Percentiles rank a stretch among this genome's conserved stretches.
Evolutionary conservation across 2,113 vertebrate genomes (phyloP).

Genomic region (Python bivittatus): DNA sequence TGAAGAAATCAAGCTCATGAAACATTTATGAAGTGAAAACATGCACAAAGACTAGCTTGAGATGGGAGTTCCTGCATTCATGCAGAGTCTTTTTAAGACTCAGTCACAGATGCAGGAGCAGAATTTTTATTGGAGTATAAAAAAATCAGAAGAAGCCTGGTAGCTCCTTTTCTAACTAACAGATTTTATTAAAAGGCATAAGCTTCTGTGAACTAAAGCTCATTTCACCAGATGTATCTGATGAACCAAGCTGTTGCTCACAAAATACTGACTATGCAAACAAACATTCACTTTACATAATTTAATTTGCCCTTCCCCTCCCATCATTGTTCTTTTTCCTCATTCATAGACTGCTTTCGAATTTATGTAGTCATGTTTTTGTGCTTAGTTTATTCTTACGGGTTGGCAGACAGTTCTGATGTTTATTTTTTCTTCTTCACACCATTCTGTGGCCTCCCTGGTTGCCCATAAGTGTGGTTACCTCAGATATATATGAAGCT

Average conservation of each 20-base stretch:
- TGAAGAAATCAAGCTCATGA: not conserved
- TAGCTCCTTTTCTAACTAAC: not conserved
- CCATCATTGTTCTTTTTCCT: not conserved
- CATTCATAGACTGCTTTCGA: not conserved
- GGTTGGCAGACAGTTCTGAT: not conserved
- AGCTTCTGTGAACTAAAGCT: not conserved
- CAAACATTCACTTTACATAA: not conserved
- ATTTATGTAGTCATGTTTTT: not conserved
- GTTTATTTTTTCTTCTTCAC: not conserved
- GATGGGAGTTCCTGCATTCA: not conserved
- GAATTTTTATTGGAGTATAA: not conserved
- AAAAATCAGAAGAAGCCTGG: not conserved
- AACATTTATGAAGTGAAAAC: not conserved
- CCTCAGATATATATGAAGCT: not conserved
- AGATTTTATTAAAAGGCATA: not conserved
- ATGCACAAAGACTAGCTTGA: not conserved
- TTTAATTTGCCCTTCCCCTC: not conserved
- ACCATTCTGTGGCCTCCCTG: not conserved
- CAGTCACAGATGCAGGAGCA: not conserved
- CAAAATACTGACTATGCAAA: not conserved
- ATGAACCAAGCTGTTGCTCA: not conserved
- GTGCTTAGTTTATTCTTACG: not conserved
- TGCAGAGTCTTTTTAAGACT: not conserved
- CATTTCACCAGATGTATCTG: not conserved
- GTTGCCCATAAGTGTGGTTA: not conserved